Evolutionary conservation across 2,113 vertebrate genomes (phyloP), one percentile per base, ranked within the genome.

Genomic region (Bufo bufo): DNA sequence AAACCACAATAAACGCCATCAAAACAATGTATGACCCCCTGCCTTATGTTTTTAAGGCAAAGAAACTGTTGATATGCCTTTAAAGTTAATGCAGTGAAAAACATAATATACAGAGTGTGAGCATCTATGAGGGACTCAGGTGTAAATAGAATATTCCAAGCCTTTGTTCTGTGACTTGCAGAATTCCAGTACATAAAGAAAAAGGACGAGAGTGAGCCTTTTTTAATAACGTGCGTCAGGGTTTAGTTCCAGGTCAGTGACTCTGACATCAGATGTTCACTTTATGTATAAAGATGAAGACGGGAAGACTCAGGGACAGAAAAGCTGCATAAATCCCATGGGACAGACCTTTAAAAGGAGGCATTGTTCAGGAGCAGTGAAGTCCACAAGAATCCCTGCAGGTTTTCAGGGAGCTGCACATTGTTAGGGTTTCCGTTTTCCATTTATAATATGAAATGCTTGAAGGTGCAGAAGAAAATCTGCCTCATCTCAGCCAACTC

Each of bases 201-300:
- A 61, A 82, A n/a, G 47, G 33, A 82, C 3, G 49, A 69, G 13
- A 71, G 49, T 7, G 52, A 69, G 77, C 77, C 54, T 61, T 43
- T 61, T 72, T 81, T 87, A 87, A 82, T 82, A 58, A 72, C 69
- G 75, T 58, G 50, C n/a, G 33, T n/a, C 78, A 82, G 7, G 65
- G 17, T 82, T 87, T 82, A 87, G 86, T 87, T 82, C 54, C 69
- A 82, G 86, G 79, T 87, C 86, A 87, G 86, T 63, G 56, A 50
- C 43, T 82, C 56, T 82, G 66, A 82, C 65, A 87, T 87, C 79
- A 87, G 79, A 82, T 63, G 79, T 72, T 87, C 78, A 87, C 79
- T 87, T 87, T 82, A 74, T 82, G 79, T 87, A 82, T 75, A 71
- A 82, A 82, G 79, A 79, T 66, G n/a, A 66, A 87, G 45, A 59